A percentile compares a stretch with the other conserved stretches of the same genome.
These are phyloP conservation scores for Egretta garzetta DNA, from an alignment of 2,113 vertebrate genomes.

Conservation along the genomic window DNA sequence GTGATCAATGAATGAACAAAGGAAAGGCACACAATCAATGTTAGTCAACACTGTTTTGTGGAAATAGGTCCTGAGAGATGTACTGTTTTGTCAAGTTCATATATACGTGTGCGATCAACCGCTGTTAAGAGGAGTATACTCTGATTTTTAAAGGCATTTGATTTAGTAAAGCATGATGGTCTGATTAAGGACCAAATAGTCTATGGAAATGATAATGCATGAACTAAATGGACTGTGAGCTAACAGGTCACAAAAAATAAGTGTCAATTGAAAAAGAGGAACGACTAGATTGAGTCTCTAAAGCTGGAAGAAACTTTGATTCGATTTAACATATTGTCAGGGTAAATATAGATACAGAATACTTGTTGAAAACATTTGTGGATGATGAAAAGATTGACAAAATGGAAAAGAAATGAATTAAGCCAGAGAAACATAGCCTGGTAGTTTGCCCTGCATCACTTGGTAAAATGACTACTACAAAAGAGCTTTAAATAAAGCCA, in stretches of 20 bases:
- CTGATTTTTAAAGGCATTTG: neutral
- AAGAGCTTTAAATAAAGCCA: neutral
- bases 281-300: neutral
- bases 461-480: neutral
- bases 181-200: neutral
- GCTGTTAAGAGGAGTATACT: neutral
- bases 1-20: neutral
- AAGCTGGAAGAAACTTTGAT: neutral
- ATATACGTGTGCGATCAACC: neutral
- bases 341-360: neutral
- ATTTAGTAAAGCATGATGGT: neutral
- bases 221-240: neutral
- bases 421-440: neutral
- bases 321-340: neutral
- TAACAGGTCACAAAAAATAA: neutral
- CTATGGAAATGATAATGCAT: neutral
- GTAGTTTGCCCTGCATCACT: neutral
- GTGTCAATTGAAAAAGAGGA: neutral
- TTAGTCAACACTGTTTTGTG: neutral
- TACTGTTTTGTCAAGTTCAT: neutral
- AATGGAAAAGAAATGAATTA: neutral
- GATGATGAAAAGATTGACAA: neutral
- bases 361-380: neutral
- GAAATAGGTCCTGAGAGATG: neutral
- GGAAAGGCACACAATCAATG: neutral